phyloP scores from a whole-genome alignment of 2,888 invertebrate species.

The Hydropsyche betteni region DNA sequence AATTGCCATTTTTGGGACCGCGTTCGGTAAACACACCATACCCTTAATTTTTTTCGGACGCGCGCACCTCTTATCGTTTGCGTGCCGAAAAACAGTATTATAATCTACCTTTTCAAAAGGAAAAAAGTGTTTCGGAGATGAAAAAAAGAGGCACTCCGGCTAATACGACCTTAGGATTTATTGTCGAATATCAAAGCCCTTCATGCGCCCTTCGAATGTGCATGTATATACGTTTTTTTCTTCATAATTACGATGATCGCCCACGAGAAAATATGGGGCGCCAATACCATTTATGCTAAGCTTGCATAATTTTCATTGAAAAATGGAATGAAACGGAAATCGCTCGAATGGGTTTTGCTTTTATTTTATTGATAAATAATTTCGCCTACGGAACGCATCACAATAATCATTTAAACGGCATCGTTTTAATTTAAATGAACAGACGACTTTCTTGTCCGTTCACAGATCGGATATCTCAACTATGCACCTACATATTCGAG shows the following conservation, averaged over 20 bases:
- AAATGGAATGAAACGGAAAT: background rate
- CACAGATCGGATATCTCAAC: too few relatives aligned
- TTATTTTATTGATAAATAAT: background rate
- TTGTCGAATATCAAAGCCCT: constrained; percentile 33
- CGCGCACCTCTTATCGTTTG: background rate
- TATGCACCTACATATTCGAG: background rate
- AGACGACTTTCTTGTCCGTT: background rate
- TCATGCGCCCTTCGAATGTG: constrained; percentile 21
- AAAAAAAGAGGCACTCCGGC: too few relatives aligned
- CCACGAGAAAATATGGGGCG: constrained; percentile 24
- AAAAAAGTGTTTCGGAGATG: too few relatives aligned
- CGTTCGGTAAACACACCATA: constrained; percentile 31
- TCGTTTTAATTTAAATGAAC: constrained; percentile 9
- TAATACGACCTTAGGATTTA: constrained; percentile 33
- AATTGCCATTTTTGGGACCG: constrained; percentile 36
- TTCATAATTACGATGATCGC: constrained; percentile 12
- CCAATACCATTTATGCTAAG: constrained; percentile 30
- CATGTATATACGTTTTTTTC: background rate
- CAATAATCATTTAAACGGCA: background rate
- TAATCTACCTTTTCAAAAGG: background rate
- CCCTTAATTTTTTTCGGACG: background rate
- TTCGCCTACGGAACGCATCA: constrained; percentile 3
- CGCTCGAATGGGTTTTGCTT: too few relatives aligned
- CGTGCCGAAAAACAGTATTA: constrained; percentile 16
- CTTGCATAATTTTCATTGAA: constrained; percentile 1